Evolutionary conservation across 2,797 vertebrate genomes (phyloP), one percentile per base, ranked within the genome.

Genomic region (Antrozous pallidus): DNA sequence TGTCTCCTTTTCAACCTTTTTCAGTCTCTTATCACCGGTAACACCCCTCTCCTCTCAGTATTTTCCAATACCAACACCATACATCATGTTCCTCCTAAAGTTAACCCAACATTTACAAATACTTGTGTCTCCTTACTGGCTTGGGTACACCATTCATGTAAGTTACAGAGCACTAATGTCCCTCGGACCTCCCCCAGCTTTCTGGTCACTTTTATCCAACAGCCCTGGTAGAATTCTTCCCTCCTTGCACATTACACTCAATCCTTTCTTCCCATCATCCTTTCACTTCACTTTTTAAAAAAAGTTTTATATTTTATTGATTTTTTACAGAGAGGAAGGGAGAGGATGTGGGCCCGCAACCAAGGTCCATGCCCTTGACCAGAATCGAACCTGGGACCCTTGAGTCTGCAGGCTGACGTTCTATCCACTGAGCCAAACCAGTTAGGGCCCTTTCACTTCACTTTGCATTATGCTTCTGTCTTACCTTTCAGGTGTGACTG

Each of bases 401-500:
- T n/a, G n/a, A n/a, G n/a, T n/a, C n/a, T n/a, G n/a, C n/a, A n/a
- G n/a, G n/a, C n/a, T n/a, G n/a, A n/a, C n/a, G n/a, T n/a, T n/a
- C n/a, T n/a, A n/a, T n/a, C n/a, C n/a, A n/a, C n/a, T n/a, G n/a
- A n/a, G n/a, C n/a, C n/a, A n/a, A n/a, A n/a, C n/a, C n/a, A n/a
- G n/a, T n/a, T n/a, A n/a, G n/a, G n/a, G n/a, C n/a, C 31, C 9
- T 56, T 65, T 54, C 42, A 13, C 36, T 49, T 75, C 20, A 24
- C 33, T 20, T 28, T 75, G 28, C 5, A 2, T 28, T 18, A 1
- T 51, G 17, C 31, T 26, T n/a, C 17, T 38, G 51, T 38, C 38
- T 38, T 24, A 4, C n/a, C 8, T 22, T 0, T 71, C 91, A 99
- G 99, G 98, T n/a, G 99, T 99, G 97, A 98, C 98, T 0, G 98